phyloP scores from a whole-genome alignment of 2,888 invertebrate genomes.

The Pandemis corylana region DNA sequence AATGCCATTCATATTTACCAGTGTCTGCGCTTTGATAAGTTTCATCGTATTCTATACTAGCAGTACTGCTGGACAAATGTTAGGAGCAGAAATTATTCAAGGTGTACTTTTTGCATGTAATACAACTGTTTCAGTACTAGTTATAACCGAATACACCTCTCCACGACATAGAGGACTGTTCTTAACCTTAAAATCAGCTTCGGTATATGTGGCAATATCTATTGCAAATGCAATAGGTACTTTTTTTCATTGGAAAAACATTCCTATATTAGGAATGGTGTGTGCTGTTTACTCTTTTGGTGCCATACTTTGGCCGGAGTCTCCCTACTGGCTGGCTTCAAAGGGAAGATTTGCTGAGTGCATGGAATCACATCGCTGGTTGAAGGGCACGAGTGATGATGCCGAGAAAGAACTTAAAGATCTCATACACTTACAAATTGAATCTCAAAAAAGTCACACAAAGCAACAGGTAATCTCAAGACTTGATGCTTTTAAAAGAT shows the following conservation, averaged over 20 bases:
- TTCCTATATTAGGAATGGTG: conserved; percentile 45
- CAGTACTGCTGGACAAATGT: conserved; percentile 42
- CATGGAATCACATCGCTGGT: conserved; percentile 32
- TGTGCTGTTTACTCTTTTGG: conserved; percentile 41
- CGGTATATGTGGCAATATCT: conserved; percentile 54
- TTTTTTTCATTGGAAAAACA: conserved; percentile 45
- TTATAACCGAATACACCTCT: conserved; percentile 55
- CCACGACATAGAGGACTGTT: conserved; percentile 54
- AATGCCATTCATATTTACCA: conserved; percentile 49
- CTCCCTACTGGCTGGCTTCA: conserved; percentile 48
- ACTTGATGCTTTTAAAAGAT: neutral
- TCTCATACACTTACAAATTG: conserved; percentile 40
- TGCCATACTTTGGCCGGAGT: conserved; percentile 47
- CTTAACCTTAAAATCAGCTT: conserved; percentile 53
- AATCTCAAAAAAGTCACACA: neutral
- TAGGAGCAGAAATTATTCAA: conserved; percentile 52
- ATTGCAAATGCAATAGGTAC: conserved; percentile 53
- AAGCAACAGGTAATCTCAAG: neutral
- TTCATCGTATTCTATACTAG: conserved; percentile 50
- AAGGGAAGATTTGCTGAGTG: conserved; percentile 47
- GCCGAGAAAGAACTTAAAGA: conserved; percentile 44
- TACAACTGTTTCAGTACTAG: conserved; percentile 47
- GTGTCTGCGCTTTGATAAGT: conserved; percentile 46
- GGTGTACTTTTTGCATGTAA: conserved; percentile 50
- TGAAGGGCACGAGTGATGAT: conserved; percentile 33